phyloP scores from a whole-genome alignment of 2,888 invertebrate genomes.

The Toxonevra muliebris region DNA sequence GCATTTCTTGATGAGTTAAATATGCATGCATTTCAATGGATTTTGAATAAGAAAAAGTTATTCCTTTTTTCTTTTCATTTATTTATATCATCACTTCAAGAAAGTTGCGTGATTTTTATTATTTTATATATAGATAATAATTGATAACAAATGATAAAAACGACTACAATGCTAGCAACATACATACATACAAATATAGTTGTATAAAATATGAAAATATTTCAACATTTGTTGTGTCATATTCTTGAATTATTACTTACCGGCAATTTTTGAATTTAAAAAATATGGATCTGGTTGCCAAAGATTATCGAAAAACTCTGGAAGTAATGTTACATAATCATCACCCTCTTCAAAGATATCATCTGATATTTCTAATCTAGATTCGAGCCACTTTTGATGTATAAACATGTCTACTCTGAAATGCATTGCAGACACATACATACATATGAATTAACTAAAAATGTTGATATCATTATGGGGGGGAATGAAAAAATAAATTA shows the following conservation, averaged over 20 bases:
- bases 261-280: slow-evolving; percentile 84
- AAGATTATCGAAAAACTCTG: slow-evolving; percentile 83
- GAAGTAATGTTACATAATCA: slow-evolving; percentile 81
- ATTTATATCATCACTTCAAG: no score
- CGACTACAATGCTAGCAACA: no score
- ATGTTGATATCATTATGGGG: neutral
- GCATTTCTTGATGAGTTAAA: no score
- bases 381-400: slow-evolving; percentile 82
- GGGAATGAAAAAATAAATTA: neutral
- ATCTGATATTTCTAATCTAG: slow-evolving; percentile 77
- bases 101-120: no score
- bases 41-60: no score
- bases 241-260: slow-evolving; percentile 63
- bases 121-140: no score
- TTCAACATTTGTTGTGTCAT: no score
- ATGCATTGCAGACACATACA: slow-evolving; percentile 20
- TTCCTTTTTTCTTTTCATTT: no score
- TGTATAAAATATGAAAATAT: no score
- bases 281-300: slow-evolving; percentile 91
- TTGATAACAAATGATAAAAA: no score
- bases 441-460: neutral
- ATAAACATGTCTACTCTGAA: slow-evolving; percentile 85
- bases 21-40: no score
- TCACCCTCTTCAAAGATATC: slow-evolving; percentile 84
- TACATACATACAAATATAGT: no score